A percentile compares a stretch with the other conserved stretches of the same genome.
phyloP scores from a whole-genome alignment of 2,888 invertebrate genomes.

The Galerucella pusilla region DNA sequence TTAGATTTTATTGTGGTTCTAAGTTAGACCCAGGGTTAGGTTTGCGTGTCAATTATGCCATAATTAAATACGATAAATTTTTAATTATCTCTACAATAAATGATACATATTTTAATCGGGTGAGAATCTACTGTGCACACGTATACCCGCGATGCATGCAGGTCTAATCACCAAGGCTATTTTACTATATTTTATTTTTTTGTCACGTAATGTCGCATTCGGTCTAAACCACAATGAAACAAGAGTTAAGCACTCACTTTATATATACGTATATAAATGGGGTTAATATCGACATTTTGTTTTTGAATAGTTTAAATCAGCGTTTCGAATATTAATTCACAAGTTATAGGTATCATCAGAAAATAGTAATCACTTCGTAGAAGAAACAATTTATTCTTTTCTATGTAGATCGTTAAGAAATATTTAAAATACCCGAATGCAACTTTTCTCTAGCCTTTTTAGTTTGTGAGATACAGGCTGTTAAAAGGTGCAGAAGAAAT shows the following conservation, averaged over 20 bases:
- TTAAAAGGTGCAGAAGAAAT: no score
- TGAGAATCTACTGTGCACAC: slow-evolving; percentile 34
- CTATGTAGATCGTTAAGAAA: no score
- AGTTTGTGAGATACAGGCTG: no score
- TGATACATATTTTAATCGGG: slow-evolving; percentile 38
- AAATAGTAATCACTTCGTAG: no score
- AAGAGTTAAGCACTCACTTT: neutral
- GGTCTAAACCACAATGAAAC: slow-evolving; percentile 37
- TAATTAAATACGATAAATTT: slow-evolving; percentile 37
- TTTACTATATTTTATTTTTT: slow-evolving; percentile 37
- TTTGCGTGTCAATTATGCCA: slow-evolving; percentile 33
- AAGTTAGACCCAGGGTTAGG: neutral
- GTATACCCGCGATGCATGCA: slow-evolving; percentile 32
- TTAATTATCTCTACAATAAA: slow-evolving; percentile 37
- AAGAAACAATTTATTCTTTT: no score
- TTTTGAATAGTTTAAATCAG: no score
- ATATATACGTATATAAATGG: neutral
- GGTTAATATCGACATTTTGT: no score
- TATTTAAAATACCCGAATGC: no score
- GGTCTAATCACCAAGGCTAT: slow-evolving; percentile 32
- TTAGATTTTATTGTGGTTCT: no score
- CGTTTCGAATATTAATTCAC: no score
- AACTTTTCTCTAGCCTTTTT: no score
- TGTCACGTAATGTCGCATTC: slow-evolving; percentile 43
- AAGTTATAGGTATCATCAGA: no score